Percentiles rank a stretch among this genome's conserved stretches.
Evolutionary conservation across 2,797 vertebrate species (phyloP).

Genomic region (Eulemur rubriventer): DNA sequence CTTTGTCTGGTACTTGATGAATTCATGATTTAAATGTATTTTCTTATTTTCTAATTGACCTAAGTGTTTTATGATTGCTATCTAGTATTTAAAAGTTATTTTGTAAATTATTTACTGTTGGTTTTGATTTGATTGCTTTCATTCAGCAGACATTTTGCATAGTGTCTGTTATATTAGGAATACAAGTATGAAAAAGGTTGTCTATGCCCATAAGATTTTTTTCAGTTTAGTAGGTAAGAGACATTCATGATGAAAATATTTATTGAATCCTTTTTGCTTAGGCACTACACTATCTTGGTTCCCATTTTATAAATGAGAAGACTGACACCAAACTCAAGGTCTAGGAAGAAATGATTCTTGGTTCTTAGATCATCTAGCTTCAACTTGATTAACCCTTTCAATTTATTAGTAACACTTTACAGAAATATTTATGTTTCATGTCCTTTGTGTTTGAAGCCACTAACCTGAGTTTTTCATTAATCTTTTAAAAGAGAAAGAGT

Average conservation of each 20-base stretch:
- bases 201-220: neutral
- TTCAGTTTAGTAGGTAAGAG: neutral
- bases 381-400: neutral
- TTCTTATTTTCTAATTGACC: neutral
- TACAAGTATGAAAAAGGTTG: neutral
- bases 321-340: neutral
- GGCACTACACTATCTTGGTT: neutral
- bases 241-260: neutral
- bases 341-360: neutral
- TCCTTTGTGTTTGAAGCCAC: neutral
- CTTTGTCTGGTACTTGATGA: neutral
- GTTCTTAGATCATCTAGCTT: neutral
- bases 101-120: neutral
- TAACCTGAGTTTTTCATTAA: neutral
- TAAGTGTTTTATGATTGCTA: neutral
- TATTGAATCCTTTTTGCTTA: slow-evolving; percentile 5
- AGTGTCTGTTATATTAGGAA: neutral
- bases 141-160: neutral
- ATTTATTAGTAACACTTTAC: neutral
- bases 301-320: neutral
- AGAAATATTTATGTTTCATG: neutral
- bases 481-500: slow-evolving; percentile 32
- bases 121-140: slow-evolving; percentile 15
- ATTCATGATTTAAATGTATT: neutral
- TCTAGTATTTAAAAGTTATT: neutral